Evolutionary conservation across 2,797 vertebrate genomes (phyloP).

Genomic region (Leptoclinus maculatus): DNA sequence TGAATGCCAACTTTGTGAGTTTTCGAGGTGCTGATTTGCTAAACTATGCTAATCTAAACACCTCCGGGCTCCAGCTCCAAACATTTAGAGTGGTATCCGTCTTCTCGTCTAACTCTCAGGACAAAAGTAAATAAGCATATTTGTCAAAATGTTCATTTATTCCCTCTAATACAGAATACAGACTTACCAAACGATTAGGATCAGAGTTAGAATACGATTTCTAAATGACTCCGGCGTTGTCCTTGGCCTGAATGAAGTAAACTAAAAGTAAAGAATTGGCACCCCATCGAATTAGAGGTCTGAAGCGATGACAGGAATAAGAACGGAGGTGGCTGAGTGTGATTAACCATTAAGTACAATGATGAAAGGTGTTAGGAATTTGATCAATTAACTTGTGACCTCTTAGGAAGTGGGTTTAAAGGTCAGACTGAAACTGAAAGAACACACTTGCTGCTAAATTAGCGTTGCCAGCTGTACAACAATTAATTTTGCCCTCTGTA

Average conservation of each 20-base stretch:
- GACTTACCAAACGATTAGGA: too few species aligned
- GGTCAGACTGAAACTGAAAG: too few species aligned
- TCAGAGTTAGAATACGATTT: not conserved
- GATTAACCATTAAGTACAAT: too few species aligned
- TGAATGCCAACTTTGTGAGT: not conserved
- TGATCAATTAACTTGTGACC: too few species aligned
- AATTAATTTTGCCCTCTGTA: too few species aligned
- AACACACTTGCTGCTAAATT: too few species aligned
- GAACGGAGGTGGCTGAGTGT: not conserved
- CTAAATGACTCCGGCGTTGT: not conserved
- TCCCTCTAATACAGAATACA: not conserved
- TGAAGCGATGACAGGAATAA: not conserved
- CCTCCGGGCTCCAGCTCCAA: not conserved
- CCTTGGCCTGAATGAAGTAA: not conserved
- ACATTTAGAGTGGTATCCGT: constrained; percentile 1
- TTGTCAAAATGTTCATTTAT: not conserved
- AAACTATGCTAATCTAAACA: not conserved
- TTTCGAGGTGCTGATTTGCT: not conserved
- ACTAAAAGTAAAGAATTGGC: not conserved
- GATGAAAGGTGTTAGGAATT: too few species aligned
- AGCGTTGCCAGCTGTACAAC: too few species aligned
- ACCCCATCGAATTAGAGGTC: not conserved
- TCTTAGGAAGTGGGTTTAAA: too few species aligned
- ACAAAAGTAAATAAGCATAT: constrained; percentile 1
- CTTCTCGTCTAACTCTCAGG: not conserved